Percentiles rank a stretch among this genome's conserved stretches.
phyloP scores from a whole-genome alignment of 2,113 vertebrate genomes.

The Odontesthes bonariensis region DNA sequence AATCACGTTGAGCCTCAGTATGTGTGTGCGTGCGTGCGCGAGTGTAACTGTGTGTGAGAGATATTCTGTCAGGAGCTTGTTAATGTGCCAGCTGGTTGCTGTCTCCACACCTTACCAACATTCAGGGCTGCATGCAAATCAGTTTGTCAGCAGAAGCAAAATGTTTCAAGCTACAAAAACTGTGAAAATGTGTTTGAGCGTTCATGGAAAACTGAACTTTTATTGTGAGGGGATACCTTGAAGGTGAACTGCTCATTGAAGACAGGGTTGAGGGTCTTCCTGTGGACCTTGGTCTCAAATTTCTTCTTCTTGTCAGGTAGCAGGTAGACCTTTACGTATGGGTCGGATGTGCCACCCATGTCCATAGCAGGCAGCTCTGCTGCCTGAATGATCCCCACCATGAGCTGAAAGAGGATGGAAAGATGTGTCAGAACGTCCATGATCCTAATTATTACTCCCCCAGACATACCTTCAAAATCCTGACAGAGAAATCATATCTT shows the following conservation, averaged over 20 bases:
- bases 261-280: slow-evolving; percentile 91
- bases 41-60: slow-evolving; percentile 36
- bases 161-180: slow-evolving; percentile 25
- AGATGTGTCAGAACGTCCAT: slow-evolving; percentile 10
- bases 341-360: slow-evolving; percentile 92
- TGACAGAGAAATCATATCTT: background rate
- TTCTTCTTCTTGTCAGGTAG: slow-evolving; percentile 94
- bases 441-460: background rate
- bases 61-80: slow-evolving; percentile 74
- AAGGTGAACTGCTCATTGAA: slow-evolving; percentile 93
- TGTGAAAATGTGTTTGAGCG: slow-evolving; percentile 11
- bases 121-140: slow-evolving; percentile 72
- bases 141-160: slow-evolving; percentile 66
- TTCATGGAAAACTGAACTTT: background rate
- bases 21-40: slow-evolving; percentile 20
- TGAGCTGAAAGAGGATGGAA: slow-evolving; percentile 70
- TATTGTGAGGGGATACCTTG: slow-evolving; percentile 80
- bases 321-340: slow-evolving; percentile 91
- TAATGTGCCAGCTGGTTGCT: slow-evolving; percentile 77
- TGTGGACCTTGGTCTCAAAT: slow-evolving; percentile 93
- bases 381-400: slow-evolving; percentile 90
- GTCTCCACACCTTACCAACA: slow-evolving; percentile 70
- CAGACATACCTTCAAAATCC: too few relatives aligned
- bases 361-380: slow-evolving; percentile 92
- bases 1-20: slow-evolving; percentile 49